These are phyloP conservation scores for Euplexia lucipara DNA, from an alignment of 2,888 invertebrate species.

Conservation along the genomic window DNA sequence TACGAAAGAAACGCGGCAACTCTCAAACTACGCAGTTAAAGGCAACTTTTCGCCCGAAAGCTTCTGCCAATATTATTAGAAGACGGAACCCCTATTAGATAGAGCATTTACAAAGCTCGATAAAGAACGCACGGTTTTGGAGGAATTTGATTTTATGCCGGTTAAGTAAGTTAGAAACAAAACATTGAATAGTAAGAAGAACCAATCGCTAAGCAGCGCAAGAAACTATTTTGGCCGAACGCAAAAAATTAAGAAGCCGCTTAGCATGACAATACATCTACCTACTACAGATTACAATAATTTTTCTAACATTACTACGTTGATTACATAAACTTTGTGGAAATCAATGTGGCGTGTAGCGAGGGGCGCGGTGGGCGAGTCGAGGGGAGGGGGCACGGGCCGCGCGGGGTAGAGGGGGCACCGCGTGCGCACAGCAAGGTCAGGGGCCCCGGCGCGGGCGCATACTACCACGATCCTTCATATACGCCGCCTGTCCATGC, in stretches of 20 bases:
- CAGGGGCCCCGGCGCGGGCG: slow-evolving; percentile 84
- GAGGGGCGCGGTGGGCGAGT: slow-evolving; percentile 67
- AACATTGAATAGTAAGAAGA: slow-evolving; percentile 1
- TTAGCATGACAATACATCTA: slow-evolving; percentile 37
- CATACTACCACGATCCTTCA: slow-evolving; percentile 71
- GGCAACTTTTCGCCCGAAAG: slow-evolving; percentile 17
- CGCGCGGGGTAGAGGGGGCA: slow-evolving; percentile 65
- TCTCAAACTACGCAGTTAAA: slow-evolving; percentile 38
- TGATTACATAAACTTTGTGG: slow-evolving; percentile 80
- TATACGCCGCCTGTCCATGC: slow-evolving; percentile 65
- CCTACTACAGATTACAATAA: slow-evolving; percentile 50
- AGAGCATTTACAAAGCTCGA: neutral
- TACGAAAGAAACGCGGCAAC: slow-evolving; percentile 12
- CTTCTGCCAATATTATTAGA: neutral
- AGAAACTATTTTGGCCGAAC: neutral
- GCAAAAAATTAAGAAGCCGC: slow-evolving; percentile 11
- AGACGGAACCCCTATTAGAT: slow-evolving; percentile 9
- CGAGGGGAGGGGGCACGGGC: slow-evolving; percentile 60
- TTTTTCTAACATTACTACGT: slow-evolving; percentile 67
- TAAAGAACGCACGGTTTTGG: neutral
- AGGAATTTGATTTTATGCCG: neutral
- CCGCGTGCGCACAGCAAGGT: slow-evolving; percentile 81
- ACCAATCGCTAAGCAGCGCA: neutral
- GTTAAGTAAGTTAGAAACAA: neutral
- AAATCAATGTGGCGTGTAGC: slow-evolving; percentile 78